Base-by-base conservation (phyloP, 2,888 invertebrate species). In the Elegia similella region DNA sequence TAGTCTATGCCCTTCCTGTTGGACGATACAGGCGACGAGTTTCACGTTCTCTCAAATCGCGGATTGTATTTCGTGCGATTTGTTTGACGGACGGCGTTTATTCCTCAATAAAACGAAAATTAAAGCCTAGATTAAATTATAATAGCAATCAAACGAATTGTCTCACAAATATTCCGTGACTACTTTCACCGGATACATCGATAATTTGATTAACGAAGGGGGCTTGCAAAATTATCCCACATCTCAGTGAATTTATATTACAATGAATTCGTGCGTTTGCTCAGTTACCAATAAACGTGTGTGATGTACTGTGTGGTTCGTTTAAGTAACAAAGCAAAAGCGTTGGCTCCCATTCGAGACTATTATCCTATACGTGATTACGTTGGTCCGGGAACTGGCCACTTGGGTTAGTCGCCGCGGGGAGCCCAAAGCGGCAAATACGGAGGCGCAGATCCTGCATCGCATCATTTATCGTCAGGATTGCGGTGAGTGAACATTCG, bases 401-500 rank as follows among this genome's bases (percentile, higher is more conserved):
- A 80, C 81, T 85, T 77, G 77, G 80, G 66, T 87, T 86, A 90
- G 89, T 90, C 84, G 88, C 70, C 78, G 87, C 85, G 83, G 86
- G 88, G 88, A 85, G 84, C 84, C 84, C 82, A 85, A 85, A 88
- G 88, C 87, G 86, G 91, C 84, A 89, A 91, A 86, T 90, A 91
- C 91, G 91, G 91, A 91, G 90, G 84, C 86, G 85, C 84, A 79
- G 80, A 85, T 85, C 83, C 82, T 84, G 77, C 82, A 82, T 76
- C 88, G 84, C 84, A 89, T 88, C 88, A 91, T 91, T 86, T 85
- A 86, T 82, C 86, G 86, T 69, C 88, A 88, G 82, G 86, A 89
- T 85, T 89, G 83, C 86, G 91, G 91, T 91, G 80, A 91, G 91
- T 89, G 74, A 70, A 65, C 76, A 73, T 56, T 55, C 64, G 60